Base-by-base conservation (phyloP, 1,140 invertebrate genomes). In the Agrypnia vestita region DNA sequence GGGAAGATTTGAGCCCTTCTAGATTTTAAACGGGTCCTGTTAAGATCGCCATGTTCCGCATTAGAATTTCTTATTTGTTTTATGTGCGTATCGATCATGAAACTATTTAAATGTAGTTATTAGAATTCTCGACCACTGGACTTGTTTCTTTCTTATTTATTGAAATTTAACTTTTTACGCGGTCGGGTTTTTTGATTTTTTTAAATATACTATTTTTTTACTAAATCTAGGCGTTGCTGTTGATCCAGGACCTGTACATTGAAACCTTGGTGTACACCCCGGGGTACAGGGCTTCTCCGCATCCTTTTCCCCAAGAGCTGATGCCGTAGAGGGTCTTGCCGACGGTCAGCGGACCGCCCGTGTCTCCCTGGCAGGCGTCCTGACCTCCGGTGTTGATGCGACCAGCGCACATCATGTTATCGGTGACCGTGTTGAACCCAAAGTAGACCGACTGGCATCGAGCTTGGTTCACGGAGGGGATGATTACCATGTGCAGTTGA, bases 321-420 rank as follows among this genome's bases (percentile, higher is more conserved):
- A 93, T 85, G 9, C 92, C 92, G 13, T 90, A 85, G 0, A 92
- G 87, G 8, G 87, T 80, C 8, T 86, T 86, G 80, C 87, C 86
- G 56, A 88, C 86, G 71, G 88, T 82, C 10, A 93, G 19, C 0
- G 92, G 91, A 4, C 92, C 91, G 17, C 92, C 92, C 3, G 91
- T 91, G 80, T 92, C 92, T 0, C 92, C 91, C 77, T 89, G 89
- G 76, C 91, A 92, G 1, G 88, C 90, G 56, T 89, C 88, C 0
- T 86, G 83, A 0, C 87, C 87, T 10, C 86, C 87, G 6, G 85
- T 73, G 47, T 88, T 86, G 47, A 77, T 43, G 15, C 69, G 61
- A 12, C 94, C 94, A 67, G 94, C 94, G 84, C 95, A 96, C 15
- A 95, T 85, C 92, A 95, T 94, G 10, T 91, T 92, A 7, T 91